Base-by-base conservation (phyloP, 2,888 invertebrate genomes). In the Torymus tubicola region DNA sequence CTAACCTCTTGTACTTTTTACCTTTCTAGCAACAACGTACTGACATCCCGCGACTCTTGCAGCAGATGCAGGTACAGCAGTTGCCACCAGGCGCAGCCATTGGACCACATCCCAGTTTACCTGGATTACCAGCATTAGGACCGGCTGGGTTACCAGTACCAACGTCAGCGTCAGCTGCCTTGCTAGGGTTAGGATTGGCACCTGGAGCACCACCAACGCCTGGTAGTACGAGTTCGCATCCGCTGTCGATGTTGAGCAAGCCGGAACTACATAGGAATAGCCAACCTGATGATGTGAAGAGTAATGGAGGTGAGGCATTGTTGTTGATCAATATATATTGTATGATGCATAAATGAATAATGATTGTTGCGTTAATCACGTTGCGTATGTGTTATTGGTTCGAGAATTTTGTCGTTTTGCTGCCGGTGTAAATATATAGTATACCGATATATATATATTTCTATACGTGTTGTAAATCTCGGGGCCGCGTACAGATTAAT, bases 11-110 rank as follows among this genome's bases (percentile, higher is more conserved):
- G 21, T 18, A 42, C 24, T 50, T 70, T 65, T 78, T 50, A n/a
- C 31, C 57, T 67, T 52, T 88, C 87, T 94, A 96, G 95, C 96
- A 96, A 94, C 96, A 96, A 92, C 93, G 96, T 90, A 95, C 96
- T 83, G 96, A 96, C 91, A 92, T 96, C 86, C 96, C 96, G 68
- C 93, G 96, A 89, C 91, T 95, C 81, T 92, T 97, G 91, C 97
- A 97, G 92, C 98, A 97, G 92, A 97, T 97, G 96, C 97, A 97
- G 91, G 96, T 96, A 70, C 97, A 97, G 87, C 97, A 96, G 91
- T 89, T 93, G 81, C 95, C 96, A 83, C 95, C 94, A 84, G 94
- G 94, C 50, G 95, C 95, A 78, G 93, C 94, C 68, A 94, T 96
- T 91, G 93, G 94, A 91, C 94, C 94, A 68, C 94, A 94, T 90